Conservation (phyloP, 2,797 vertebrate genomes). For the Muscicapa striata region DNA sequence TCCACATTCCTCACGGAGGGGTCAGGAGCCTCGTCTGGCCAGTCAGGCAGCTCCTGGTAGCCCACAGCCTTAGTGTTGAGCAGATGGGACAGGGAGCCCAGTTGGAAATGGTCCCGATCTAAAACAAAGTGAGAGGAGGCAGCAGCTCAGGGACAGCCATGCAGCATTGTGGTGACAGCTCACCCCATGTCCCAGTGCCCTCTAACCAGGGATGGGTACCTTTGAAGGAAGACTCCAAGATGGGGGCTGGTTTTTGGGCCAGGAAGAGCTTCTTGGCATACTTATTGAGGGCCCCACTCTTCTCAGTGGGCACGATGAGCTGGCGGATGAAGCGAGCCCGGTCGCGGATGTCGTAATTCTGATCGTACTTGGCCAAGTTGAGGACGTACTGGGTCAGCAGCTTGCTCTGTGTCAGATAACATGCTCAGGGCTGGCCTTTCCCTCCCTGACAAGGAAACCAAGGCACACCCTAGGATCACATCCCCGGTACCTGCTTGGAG, state of each 20-base stretch:
- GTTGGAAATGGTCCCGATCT: conserved; percentile 99
- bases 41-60: conserved; percentile 97
- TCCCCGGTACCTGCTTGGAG: conserved; percentile 88
- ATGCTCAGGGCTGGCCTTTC: neutral
- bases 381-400: conserved; percentile 97
- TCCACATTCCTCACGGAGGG: conserved; percentile 99
- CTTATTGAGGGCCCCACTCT: conserved; percentile 94
- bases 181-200: neutral
- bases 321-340: conserved; percentile 96
- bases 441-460: neutral
- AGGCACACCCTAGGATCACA: fast-evolving
- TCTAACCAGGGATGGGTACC: conserved; percentile 72
- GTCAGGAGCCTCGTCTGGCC: conserved; percentile 94
- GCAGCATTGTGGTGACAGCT: neutral
- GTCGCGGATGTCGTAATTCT: conserved; percentile 98
- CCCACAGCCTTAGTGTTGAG: conserved; percentile 95
- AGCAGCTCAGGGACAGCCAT: neutral
- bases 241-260: conserved; percentile 93
- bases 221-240: conserved; percentile 98
- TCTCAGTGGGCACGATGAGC: conserved; percentile 95
- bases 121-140: neutral
- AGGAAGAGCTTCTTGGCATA: conserved; percentile 98
- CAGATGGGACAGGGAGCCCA: conserved; percentile 95
- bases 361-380: conserved; percentile 97
- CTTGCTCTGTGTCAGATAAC: conserved; percentile 84